Percentiles rank a stretch among this genome's conserved stretches.
These are phyloP conservation scores for Tichodroma muraria DNA, from an alignment of 2,113 vertebrate genomes.

Conservation along the genomic window DNA sequence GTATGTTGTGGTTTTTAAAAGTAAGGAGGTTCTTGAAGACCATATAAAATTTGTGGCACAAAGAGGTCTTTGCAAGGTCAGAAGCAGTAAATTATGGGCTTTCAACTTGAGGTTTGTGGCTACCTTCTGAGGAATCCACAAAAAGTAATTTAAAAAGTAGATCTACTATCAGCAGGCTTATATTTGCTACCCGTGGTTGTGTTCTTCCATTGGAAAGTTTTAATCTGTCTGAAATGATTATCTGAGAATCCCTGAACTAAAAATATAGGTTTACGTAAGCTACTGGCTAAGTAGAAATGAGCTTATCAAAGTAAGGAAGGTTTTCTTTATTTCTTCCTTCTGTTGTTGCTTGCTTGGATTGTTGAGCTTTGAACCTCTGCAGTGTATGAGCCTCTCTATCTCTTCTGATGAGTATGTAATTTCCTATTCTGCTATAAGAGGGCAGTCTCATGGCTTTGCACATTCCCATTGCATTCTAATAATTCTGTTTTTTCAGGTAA, in stretches of 20 bases:
- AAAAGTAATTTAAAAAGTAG: not conserved
- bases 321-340: not conserved
- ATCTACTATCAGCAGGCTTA: not conserved
- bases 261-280: not conserved
- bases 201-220: not conserved
- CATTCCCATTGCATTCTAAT: not conserved
- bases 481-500: not conserved
- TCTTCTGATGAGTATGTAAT: not conserved
- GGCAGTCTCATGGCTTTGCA: not conserved
- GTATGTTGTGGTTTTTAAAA: not conserved
- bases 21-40: not conserved
- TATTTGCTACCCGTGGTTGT: not conserved
- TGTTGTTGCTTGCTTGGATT: not conserved
- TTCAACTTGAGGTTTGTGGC: not conserved
- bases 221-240: not conserved
- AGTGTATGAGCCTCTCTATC: not conserved
- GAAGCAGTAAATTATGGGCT: not conserved
- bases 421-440: not conserved
- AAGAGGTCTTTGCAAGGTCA: constrained; percentile 26
- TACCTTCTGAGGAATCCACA: not conserved
- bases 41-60: not conserved
- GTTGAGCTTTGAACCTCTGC: not conserved
- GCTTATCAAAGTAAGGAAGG: not conserved
- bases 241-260: not conserved
- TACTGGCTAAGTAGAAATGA: not conserved